phyloP scores from a whole-genome alignment of 2,113 vertebrate species.

The Lathamus discolor region DNA sequence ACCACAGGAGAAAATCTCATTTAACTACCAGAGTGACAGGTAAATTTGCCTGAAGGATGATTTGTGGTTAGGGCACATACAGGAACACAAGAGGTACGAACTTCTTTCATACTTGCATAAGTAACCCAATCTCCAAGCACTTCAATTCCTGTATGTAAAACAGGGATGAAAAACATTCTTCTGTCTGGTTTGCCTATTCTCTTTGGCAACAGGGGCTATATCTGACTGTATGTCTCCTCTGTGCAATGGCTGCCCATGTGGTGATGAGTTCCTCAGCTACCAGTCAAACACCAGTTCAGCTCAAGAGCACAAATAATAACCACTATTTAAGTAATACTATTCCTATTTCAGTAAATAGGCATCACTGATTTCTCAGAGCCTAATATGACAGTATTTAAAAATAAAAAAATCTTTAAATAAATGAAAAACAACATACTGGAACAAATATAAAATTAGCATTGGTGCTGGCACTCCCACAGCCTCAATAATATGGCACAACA shows the following conservation, averaged over 20 bases:
- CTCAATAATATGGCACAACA: fast-evolving
- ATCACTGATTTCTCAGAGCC: neutral
- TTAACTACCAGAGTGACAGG: conserved; percentile 16
- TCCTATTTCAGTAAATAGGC: neutral
- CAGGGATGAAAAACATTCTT: neutral
- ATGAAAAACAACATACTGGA: neutral
- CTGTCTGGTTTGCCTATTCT: neutral
- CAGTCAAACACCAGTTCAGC: neutral
- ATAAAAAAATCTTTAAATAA: neutral
- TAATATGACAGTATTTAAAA: neutral
- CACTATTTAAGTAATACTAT: neutral
- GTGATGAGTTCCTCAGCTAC: neutral
- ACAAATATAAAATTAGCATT: neutral
- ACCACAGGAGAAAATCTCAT: neutral
- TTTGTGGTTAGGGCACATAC: conserved; percentile 25
- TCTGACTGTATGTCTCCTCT: neutral
- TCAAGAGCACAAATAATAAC: neutral
- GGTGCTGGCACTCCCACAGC: neutral
- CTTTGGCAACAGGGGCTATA: neutral
- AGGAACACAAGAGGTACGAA: neutral
- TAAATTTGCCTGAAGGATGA: conserved; percentile 24
- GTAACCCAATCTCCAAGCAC: neutral
- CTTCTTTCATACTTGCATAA: neutral
- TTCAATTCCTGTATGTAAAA: neutral
- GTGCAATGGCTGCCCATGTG: neutral